Percentiles rank a stretch among this genome's conserved stretches.
phyloP scores from a whole-genome alignment of 2,888 invertebrate genomes.

The Plebejus anna region DNA sequence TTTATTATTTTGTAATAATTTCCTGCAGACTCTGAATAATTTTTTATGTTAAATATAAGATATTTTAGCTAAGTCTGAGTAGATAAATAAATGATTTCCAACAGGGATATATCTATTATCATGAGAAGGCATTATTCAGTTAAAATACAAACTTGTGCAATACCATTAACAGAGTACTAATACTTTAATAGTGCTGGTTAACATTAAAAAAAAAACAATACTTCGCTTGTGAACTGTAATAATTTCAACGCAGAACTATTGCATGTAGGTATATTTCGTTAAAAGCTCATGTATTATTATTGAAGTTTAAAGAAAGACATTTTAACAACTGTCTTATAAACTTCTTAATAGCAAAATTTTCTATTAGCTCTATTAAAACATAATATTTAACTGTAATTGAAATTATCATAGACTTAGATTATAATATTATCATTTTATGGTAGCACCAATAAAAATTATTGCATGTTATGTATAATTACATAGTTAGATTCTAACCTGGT shows the following conservation, averaged over 20 bases:
- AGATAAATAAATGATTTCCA: neutral
- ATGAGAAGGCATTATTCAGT: neutral
- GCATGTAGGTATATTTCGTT: neutral
- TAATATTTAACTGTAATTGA: neutral
- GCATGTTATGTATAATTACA: neutral
- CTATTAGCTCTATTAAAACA: neutral
- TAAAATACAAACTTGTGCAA: slow-evolving; percentile 13
- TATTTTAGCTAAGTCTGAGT: neutral
- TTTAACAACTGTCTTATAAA: neutral
- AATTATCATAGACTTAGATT: neutral
- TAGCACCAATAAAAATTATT: slow-evolving; percentile 12
- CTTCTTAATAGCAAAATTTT: neutral
- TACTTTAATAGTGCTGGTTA: neutral
- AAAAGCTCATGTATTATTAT: neutral
- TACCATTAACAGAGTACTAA: neutral
- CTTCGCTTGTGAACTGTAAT: neutral
- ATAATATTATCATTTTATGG: neutral
- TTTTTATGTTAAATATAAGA: neutral
- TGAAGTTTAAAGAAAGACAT: neutral
- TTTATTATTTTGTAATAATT: neutral
- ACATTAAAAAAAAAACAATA: neutral
- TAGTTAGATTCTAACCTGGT: neutral
- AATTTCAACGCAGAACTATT: neutral
- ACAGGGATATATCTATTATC: neutral
- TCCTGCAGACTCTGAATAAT: neutral